Evolutionary conservation across 2,888 invertebrate species (phyloP).

Genomic region (Morpho achilles): DNA sequence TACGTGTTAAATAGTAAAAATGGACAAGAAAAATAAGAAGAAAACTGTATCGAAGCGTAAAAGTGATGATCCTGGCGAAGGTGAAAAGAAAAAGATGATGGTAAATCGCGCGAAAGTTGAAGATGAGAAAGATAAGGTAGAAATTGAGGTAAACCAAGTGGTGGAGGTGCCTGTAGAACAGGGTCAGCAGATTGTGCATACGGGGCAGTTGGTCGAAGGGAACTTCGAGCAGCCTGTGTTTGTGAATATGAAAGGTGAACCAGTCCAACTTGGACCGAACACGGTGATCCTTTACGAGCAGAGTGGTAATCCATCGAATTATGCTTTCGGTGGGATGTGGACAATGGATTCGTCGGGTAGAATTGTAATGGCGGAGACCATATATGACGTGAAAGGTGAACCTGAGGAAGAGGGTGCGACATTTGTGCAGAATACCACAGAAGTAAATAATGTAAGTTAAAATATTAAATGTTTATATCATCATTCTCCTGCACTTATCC

Average conservation of each 20-base stretch:
- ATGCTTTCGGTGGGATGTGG: constrained; percentile 74
- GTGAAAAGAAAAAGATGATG: constrained; percentile 69
- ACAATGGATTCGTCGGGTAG: constrained; percentile 71
- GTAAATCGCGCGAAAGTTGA: constrained; percentile 53
- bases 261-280: constrained; percentile 70
- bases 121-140: constrained; percentile 63
- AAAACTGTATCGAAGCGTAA: constrained; percentile 72
- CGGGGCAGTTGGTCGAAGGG: constrained; percentile 68
- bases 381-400: constrained; percentile 73
- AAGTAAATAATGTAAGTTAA: constrained; percentile 60
- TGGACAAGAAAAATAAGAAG: constrained; percentile 77
- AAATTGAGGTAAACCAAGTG: constrained; percentile 60
- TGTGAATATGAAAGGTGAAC: constrained; percentile 74
- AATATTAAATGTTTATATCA: neutral
- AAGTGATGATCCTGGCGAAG: constrained; percentile 62
- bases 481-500: too few relatives aligned
- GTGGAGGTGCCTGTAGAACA: constrained; percentile 71
- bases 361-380: constrained; percentile 75
- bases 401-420: constrained; percentile 65
- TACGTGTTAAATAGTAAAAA: constrained; percentile 50
- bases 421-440: constrained; percentile 63
- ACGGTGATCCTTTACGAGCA: constrained; percentile 74
- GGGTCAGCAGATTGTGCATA: constrained; percentile 69
- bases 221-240: constrained; percentile 75
- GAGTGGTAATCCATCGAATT: constrained; percentile 69